Base-by-base conservation (phyloP, 2,888 invertebrate species). In the Busseola fusca region DNA sequence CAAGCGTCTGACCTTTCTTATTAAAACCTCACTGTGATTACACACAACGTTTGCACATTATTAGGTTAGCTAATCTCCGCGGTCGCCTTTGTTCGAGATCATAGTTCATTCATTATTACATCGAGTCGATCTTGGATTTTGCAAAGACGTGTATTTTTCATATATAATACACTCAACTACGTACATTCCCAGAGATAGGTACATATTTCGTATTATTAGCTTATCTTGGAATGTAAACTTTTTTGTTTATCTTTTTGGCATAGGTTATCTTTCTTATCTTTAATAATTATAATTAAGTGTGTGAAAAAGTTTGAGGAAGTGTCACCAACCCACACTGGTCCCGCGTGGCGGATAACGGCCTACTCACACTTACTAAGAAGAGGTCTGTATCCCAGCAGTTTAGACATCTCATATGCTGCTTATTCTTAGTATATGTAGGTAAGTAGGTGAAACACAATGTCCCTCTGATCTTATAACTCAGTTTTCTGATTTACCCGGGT, bases 1-100 rank as follows among this genome's bases (percentile, higher is more conserved):
- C 76, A 77, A 25, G 57, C 58, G 72, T 76, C 76, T 87, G 83
- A 80, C 79, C 83, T 85, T 82, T 84, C 76, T 72, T 82, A 81
- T 82, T 81, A 81, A 71, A 74, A 76, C 74, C 67, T 74, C 69
- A 59, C 74, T 78, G 63, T 75, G 76, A 85, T 87, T 78, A 64
- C 79, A 83, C 78, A 81, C 79, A 72, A 72, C 77, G 74, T 80
- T 82, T 70, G 72, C 59, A 65, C 74, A 75, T 82, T 86, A 86
- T 85, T 85, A 71, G 74, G 80, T 85, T 86, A 83, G 58, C 48
- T 74, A 56, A 69, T 75, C 74, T 68, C 54, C 25, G 69, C 69
- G 69, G 76, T 50, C 42, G 9, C 34, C 60, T 76, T 75, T 68
- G 76, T 75, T 56, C n/a, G n/a, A 68, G 59, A 76, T 60, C 56